phyloP scores from a whole-genome alignment of 2,888 invertebrate species.

The Candidula unifasciata region DNA sequence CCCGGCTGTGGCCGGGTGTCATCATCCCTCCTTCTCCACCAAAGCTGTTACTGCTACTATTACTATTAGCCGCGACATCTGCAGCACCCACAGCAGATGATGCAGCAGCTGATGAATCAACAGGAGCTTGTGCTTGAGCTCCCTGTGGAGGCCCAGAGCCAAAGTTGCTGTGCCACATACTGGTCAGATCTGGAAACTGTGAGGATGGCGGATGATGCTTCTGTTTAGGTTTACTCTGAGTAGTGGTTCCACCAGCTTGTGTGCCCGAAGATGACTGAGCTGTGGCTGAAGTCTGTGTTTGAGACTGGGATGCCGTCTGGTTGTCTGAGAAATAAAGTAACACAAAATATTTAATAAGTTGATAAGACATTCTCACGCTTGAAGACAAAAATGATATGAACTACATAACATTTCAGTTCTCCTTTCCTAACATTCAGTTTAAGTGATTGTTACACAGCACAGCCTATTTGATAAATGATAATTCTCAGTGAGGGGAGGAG shows the following conservation, averaged over 20 bases:
- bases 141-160: conserved; percentile 27
- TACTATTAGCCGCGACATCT: conserved; percentile 19
- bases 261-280: not conserved
- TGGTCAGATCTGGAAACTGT: conserved; percentile 47
- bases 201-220: conserved; percentile 26
- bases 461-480: too few relatives aligned
- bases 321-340: conserved; percentile 11
- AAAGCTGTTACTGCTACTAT: conserved; percentile 45
- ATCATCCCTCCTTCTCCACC: conserved; percentile 27
- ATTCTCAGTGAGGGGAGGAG: too few relatives aligned
- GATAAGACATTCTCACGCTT: too few relatives aligned
- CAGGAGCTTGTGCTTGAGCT: not conserved
- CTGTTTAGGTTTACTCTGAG: conserved; percentile 22
- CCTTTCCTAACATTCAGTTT: too few relatives aligned
- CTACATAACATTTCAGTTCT: too few relatives aligned
- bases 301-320: not conserved
- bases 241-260: not conserved
- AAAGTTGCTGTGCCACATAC: conserved; percentile 52
- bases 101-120: not conserved
- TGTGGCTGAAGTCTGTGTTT: conserved; percentile 5
- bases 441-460: too few relatives aligned
- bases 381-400: too few relatives aligned
- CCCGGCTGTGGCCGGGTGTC: not conserved
- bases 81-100: conserved; percentile 46
- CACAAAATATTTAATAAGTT: too few relatives aligned